phyloP scores from a whole-genome alignment of 1,140 invertebrate genomes.

The Radopholus similis region DNA sequence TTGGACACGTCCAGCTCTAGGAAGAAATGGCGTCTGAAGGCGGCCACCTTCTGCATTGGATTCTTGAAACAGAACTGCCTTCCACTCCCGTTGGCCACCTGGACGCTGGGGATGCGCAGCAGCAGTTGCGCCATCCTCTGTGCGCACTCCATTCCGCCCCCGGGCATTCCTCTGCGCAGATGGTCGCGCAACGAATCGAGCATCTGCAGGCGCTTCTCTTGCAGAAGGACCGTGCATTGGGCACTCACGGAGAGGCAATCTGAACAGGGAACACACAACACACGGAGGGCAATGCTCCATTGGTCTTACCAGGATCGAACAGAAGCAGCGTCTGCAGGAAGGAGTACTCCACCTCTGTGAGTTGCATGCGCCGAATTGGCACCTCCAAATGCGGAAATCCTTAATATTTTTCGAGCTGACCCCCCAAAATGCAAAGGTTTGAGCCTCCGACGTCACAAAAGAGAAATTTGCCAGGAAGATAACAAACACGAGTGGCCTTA shows the following conservation, averaged over 20 bases:
- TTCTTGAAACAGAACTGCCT: not conserved
- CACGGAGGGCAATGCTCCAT: too few relatives aligned
- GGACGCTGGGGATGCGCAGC: conserved; percentile 38
- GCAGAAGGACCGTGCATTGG: conserved; percentile 22
- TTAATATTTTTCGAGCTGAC: too few relatives aligned
- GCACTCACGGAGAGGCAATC: conserved; percentile 46
- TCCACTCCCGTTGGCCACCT: too few relatives aligned
- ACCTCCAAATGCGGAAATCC: not conserved
- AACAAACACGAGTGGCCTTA: too few relatives aligned
- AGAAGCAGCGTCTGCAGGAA: conserved; percentile 50
- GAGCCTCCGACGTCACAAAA: too few relatives aligned
- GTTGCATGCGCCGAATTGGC: conserved; percentile 42
- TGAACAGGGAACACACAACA: conserved; percentile 35
- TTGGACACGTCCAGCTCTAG: conserved; percentile 19
- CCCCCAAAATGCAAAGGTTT: too few relatives aligned
- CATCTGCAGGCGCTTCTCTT: conserved; percentile 31
- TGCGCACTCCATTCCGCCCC: conserved; percentile 1
- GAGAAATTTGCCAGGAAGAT: too few relatives aligned
- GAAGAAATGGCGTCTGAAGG: conserved; percentile 54
- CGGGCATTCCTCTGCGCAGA: conserved; percentile 16
- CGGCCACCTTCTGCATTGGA: conserved; percentile 53
- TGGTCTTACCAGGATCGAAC: conserved; percentile 45
- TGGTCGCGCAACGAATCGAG: conserved; percentile 32
- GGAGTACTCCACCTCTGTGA: conserved; percentile 50
- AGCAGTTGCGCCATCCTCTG: conserved; percentile 34